Percentiles rank a stretch among this genome's conserved stretches.
Evolutionary conservation across 2,888 invertebrate genomes (phyloP).

Genomic region (Odiellus spinosus): DNA sequence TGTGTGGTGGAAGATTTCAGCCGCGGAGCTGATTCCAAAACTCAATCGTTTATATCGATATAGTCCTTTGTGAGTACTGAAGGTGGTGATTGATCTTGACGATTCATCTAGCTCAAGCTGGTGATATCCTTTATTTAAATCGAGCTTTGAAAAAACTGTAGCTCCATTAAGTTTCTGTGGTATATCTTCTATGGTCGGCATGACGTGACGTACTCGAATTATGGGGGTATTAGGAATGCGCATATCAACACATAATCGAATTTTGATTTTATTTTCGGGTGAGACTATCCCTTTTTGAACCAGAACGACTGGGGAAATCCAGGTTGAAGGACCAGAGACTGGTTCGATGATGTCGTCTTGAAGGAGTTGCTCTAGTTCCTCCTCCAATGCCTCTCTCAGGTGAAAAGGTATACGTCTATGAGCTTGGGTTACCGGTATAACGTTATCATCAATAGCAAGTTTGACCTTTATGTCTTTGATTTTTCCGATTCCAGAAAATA

Average conservation of each 20-base stretch:
- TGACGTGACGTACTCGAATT: background rate
- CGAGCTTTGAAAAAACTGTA: conserved; percentile 23
- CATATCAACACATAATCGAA: background rate
- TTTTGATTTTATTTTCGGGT: no score
- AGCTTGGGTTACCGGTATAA: conserved; percentile 11
- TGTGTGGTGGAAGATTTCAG: background rate
- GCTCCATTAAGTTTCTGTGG: conserved; percentile 3
- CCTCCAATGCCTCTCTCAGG: conserved; percentile 10
- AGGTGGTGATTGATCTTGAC: conserved; percentile 27
- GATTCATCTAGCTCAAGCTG: conserved; percentile 25
- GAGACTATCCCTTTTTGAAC: background rate
- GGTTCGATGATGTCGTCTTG: background rate
- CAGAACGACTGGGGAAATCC: background rate
- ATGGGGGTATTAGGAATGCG: background rate
- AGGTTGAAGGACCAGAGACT: background rate
- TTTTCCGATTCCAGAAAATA: background rate
- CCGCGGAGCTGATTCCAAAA: background rate
- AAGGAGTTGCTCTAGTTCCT: background rate
- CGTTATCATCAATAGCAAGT: conserved; percentile 8
- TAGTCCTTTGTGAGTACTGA: conserved; percentile 27
- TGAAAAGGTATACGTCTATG: conserved; percentile 19
- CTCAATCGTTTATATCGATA: conserved; percentile 21
- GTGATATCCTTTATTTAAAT: conserved; percentile 27
- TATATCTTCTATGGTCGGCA: background rate
- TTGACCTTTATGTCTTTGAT: conserved; percentile 6